Evolutionary conservation across 2,888 invertebrate genomes (phyloP), one percentile per base, ranked within the genome.

Genomic region (Xestoiulus laeticollis): DNA sequence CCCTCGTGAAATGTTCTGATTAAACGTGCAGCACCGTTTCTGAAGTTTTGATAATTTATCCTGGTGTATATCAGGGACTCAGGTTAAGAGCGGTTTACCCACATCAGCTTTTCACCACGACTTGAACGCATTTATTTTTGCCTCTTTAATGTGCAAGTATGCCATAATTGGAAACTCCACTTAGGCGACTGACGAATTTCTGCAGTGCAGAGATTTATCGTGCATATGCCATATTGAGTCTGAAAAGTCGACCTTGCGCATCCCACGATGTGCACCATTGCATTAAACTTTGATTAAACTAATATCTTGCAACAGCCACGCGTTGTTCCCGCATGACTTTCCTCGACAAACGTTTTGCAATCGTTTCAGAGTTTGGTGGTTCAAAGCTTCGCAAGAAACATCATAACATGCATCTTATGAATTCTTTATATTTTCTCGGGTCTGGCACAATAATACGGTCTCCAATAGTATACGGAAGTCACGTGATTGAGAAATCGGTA

Each of bases 161-260:
- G 53, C 53, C 53, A 53, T 53, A 53, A 53, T 53, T 53, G 53
- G 53, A 53, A 53, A 53, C 53, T 53, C 53, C 53, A 53, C 53
- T 53, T 53, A 53, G 16, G 53, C 53, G 19, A 53, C 53, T 53
- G 53, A 53, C 53, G 53, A 19, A 53, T 53, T 53, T 53, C 53
- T 53, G 53, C 53, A 53, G 53, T 53, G 53, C 53, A n/a, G 53
- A n/a, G n/a, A 53, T 53, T 53, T 53, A 53, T 53, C 53, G 53
- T 53, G n/a, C 53, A 53, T 53, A 53, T 53, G 53, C 19, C 53
- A 53, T n/a, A n/a, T 12, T 48, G 53, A 16, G 53, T 53, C 53
- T 53, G 53, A 19, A n/a, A 5, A 19, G 53, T 16, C 53, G 53
- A n/a, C 53, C n/a, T 53, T 53, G 53, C 53, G 53, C 53, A 53